Percentiles rank a stretch among this genome's conserved stretches.
Conservation (phyloP, 2,888 invertebrate genomes). For the Diachrysia chrysitis region DNA sequence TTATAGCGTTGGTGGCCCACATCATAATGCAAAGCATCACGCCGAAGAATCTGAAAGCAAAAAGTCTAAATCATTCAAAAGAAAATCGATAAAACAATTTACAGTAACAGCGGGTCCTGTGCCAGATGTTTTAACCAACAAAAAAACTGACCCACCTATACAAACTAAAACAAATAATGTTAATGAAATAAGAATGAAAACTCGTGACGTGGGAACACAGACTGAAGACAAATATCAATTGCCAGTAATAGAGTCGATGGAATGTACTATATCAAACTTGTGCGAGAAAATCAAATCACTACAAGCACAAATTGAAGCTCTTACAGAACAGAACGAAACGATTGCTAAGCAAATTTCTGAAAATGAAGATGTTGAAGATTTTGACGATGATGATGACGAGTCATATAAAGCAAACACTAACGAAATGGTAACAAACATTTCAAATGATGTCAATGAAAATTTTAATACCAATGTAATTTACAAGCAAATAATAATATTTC, state of each 20-base stretch:
- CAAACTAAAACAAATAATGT: background rate
- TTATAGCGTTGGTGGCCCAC: background rate
- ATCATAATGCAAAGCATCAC: background rate
- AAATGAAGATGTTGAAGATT: constrained; percentile 23
- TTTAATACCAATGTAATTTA: background rate
- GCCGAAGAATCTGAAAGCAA: constrained; percentile 28
- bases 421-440: constrained; percentile 22
- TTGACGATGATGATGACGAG: constrained; percentile 27
- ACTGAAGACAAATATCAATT: constrained; percentile 62
- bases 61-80: constrained; percentile 38
- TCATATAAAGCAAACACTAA: constrained; percentile 24
- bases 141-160: background rate
- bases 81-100: constrained; percentile 27
- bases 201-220: constrained; percentile 63
- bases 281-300: constrained; percentile 60
- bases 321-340: constrained; percentile 13
- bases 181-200: constrained; percentile 27
- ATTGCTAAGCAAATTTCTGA: constrained; percentile 30
- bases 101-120: constrained; percentile 17
- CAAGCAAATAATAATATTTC: background rate
- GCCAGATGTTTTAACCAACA: constrained; percentile 14
- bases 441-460: background rate
- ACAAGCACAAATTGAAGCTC: constrained; percentile 59
- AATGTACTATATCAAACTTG: constrained; percentile 61
- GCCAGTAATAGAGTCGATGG: constrained; percentile 62